Base-by-base conservation (phyloP, 2,888 invertebrate species). In the Thumatha senex region DNA sequence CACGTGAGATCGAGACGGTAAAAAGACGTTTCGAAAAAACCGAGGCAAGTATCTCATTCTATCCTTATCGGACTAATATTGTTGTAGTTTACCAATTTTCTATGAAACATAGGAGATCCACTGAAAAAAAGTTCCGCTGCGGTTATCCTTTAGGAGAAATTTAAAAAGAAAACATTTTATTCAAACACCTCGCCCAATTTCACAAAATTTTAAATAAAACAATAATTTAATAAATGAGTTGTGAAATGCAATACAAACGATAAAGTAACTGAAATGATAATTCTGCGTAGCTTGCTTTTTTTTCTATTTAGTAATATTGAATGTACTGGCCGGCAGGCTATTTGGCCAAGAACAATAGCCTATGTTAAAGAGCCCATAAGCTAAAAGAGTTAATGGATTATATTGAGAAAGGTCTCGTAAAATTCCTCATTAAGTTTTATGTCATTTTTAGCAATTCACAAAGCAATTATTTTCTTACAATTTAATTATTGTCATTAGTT, bases 341-440 rank as follows among this genome's bases (percentile, higher is more conserved):
- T 41, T 41, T 42, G 42, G 42, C n/a, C 13, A 47, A 46, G 51
- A 51, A 46, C 51, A 51, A 51, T 51, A 24, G 46, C 34, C 14
- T 14, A 41, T 51, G 46, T 33, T 46, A 42, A 51, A 46, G 40
- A 56, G 8, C 13, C 15, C 44, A 33, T 24, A 49, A 47, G 38
- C 52, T 48, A 34, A 56, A 49, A 46, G 15, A 41, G 35, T 54
- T 56, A 57, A 53, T 50, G 41, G 30, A 36, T 35, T 40, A n/a
- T 55, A 40, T 53, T 14, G n/a, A 41, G 62, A 53, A 59, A 51
- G 47, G 36, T 39, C 29, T 29, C 54, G 59, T 59, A 62, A 64
- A 59, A 47, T 50, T 40, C n/a, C 46, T 51, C 41, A 56, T 58
- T 58, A 51, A 43, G 10, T 1, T 64, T 62, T 66, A 66, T 54